A percentile compares a stretch with the other conserved stretches of the same genome.
Evolutionary conservation across 2,888 invertebrate species (phyloP).

Genomic region (Parthenolecanium corni): DNA sequence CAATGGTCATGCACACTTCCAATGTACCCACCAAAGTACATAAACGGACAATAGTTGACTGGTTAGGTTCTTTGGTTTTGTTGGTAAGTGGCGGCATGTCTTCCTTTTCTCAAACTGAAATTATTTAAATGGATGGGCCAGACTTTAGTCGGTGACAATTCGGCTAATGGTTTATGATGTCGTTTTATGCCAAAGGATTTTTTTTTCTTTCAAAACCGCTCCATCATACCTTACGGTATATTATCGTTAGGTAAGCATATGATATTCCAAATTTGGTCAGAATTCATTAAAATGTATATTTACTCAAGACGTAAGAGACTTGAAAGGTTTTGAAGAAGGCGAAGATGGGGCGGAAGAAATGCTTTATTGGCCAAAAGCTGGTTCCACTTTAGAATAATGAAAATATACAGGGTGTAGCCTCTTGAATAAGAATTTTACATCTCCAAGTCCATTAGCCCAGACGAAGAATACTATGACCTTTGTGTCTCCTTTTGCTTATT

Average conservation of each 20-base stretch:
- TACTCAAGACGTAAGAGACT: no score
- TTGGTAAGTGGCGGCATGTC: neutral
- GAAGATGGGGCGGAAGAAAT: neutral
- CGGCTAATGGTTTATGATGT: slow-evolving; percentile 25
- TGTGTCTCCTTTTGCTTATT: no score
- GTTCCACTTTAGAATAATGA: no score
- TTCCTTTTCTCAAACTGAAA: slow-evolving; percentile 8
- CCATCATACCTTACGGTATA: neutral
- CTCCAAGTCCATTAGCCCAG: no score
- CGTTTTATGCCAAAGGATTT: neutral
- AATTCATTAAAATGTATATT: slow-evolving; percentile 10
- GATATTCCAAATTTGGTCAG: slow-evolving; percentile 11
- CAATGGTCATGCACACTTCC: slow-evolving; percentile 4
- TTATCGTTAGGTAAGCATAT: no score
- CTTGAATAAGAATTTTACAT: no score
- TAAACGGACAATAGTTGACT: slow-evolving; percentile 17
- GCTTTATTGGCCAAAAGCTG: no score
- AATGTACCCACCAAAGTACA: neutral
- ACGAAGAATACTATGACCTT: no score
- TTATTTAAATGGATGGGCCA: slow-evolving; percentile 17
- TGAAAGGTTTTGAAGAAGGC: no score
- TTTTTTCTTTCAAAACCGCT: no score
- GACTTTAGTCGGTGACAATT: slow-evolving; percentile 15
- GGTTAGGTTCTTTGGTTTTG: slow-evolving; percentile 5
- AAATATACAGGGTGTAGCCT: no score